phyloP scores from a whole-genome alignment of 2,888 invertebrate species.

The Plagodis dolabraria region DNA sequence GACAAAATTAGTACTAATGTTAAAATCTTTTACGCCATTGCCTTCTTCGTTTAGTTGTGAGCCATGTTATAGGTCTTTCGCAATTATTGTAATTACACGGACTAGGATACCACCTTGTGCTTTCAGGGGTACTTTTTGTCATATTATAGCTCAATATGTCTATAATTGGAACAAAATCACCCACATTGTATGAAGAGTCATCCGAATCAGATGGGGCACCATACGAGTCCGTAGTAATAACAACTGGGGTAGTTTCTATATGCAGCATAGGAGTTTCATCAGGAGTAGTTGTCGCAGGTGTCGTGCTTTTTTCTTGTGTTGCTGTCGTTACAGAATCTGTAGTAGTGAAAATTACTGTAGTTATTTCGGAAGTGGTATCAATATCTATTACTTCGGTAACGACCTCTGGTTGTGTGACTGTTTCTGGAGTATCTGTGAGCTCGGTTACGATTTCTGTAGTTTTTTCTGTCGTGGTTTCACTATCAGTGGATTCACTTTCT shows the following conservation, averaged over 20 bases:
- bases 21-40: constrained; percentile 14
- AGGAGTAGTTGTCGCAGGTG: neutral
- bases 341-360: too few species aligned
- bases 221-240: neutral
- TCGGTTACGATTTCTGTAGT: neutral
- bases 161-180: neutral
- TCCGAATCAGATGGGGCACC: too few species aligned
- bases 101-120: constrained; percentile 36
- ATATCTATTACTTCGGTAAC: too few species aligned
- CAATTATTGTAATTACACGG: constrained; percentile 40
- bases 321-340: neutral
- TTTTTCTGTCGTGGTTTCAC: constrained; percentile 19
- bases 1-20: constrained; percentile 16
- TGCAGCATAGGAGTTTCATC: neutral
- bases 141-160: neutral
- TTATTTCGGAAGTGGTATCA: too few species aligned
- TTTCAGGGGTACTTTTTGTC: neutral
- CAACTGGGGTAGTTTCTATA: neutral
- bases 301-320: neutral
- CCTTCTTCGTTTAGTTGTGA: constrained; percentile 30
- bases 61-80: constrained; percentile 46
- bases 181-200: neutral
- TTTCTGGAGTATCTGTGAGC: neutral
- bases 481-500: neutral
- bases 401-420: neutral